Conservation (phyloP, 2,113 vertebrate genomes). For the Panthera tigris region DNA sequence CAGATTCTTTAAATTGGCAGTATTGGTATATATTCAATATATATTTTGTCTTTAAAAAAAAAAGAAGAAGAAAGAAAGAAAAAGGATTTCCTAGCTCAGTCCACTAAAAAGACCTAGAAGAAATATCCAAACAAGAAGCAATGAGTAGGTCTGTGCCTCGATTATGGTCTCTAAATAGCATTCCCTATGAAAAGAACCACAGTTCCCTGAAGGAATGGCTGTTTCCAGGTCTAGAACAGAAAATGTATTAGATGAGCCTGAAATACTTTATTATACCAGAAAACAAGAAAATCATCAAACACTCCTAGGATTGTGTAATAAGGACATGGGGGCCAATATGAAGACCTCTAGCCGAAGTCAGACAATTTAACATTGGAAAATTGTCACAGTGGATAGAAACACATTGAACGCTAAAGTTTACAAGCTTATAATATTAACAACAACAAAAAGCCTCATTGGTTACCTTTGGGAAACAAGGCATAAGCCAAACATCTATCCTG, state of each 20-base stretch:
- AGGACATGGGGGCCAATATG: not conserved
- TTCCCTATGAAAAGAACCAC: not conserved
- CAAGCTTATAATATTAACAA: not conserved
- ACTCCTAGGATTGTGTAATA: not conserved
- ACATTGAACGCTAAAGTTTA: not conserved
- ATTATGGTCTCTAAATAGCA: not conserved
- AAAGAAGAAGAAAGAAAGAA: not conserved
- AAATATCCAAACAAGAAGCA: not conserved
- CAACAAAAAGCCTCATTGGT: not conserved
- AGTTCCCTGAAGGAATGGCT: not conserved
- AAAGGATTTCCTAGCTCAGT: not conserved
- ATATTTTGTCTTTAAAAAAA: not conserved
- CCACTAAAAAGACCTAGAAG: not conserved
- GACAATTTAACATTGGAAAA: not conserved
- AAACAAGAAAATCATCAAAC: not conserved
- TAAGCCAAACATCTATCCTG: not conserved
- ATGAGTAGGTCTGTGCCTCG: not conserved
- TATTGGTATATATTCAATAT: not conserved
- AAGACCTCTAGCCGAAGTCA: not conserved
- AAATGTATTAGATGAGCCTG: not conserved
- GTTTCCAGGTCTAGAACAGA: not conserved
- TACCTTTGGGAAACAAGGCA: not conserved
- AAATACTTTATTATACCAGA: not conserved
- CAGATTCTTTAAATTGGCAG: not conserved
- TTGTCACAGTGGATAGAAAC: not conserved